Percentiles rank a stretch among this genome's conserved stretches.
These are phyloP conservation scores for Eubucco bourcierii DNA, from an alignment of 2,113 vertebrate genomes.

Conservation along the genomic window DNA sequence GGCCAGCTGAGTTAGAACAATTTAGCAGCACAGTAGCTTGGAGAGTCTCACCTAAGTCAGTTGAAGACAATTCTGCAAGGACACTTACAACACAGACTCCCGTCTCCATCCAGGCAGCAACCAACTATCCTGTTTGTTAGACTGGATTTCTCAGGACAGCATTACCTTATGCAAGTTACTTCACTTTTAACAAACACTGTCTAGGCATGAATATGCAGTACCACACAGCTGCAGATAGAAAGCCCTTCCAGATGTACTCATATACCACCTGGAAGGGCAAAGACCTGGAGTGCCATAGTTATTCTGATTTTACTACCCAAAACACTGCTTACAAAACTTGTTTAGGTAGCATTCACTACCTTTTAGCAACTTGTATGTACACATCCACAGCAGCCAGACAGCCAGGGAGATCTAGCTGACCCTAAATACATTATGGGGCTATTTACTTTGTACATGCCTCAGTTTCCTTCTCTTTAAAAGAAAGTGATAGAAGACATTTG, in stretches of 20 bases:
- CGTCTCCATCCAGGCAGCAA: background rate
- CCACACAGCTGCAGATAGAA: rapidly evolving
- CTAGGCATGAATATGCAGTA: background rate
- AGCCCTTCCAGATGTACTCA: background rate
- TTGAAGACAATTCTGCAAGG: background rate
- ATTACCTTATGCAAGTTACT: background rate
- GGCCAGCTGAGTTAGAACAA: background rate
- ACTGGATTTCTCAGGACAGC: background rate
- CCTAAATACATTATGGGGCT: background rate
- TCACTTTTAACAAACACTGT: background rate
- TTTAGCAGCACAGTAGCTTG: background rate
- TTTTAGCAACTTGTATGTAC: rapidly evolving
- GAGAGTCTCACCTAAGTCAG: background rate
- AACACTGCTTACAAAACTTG: background rate
- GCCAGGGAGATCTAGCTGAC: background rate
- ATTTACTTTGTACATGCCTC: background rate
- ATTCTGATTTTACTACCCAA: background rate
- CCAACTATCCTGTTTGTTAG: background rate
- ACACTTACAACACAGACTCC: background rate
- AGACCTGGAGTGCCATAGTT: background rate
- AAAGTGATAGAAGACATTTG: background rate
- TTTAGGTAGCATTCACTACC: background rate
- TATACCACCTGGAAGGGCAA: background rate
- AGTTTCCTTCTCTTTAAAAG: background rate
- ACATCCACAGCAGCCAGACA: background rate